These are phyloP conservation scores for Liodrosophila aerea DNA, from an alignment of 2,888 invertebrate species.

Conservation along the genomic window DNA sequence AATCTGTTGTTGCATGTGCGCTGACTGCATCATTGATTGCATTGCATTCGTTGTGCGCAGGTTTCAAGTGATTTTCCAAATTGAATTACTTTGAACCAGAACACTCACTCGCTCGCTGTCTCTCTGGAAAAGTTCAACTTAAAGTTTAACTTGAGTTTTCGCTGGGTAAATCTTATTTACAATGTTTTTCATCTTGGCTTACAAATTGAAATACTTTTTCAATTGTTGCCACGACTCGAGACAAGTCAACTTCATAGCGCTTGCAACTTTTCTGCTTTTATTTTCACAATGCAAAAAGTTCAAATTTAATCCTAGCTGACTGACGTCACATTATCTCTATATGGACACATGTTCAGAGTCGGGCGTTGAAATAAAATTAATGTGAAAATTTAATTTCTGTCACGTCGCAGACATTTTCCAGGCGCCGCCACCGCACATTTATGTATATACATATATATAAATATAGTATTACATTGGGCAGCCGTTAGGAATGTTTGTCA, in stretches of 20 bases:
- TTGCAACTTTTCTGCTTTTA: constrained; percentile 25
- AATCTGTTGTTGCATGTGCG: constrained; percentile 2
- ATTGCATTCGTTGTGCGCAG: constrained; percentile 17
- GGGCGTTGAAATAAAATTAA: constrained; percentile 64
- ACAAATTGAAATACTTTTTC: constrained; percentile 66
- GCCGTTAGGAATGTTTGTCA: constrained; percentile 45
- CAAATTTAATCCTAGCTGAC: constrained; percentile 12
- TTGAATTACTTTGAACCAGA: constrained; percentile 38
- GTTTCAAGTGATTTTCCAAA: constrained; percentile 21
- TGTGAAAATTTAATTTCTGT: constrained; percentile 63
- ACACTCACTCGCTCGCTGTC: not conserved
- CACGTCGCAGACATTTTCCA: constrained; percentile 58
- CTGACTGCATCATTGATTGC: not conserved
- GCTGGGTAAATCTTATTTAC: constrained; percentile 46
- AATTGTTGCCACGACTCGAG: constrained; percentile 32
- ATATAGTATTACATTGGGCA: constrained; percentile 13
- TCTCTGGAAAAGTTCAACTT: constrained; percentile 16
- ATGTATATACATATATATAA: constrained; percentile 7
- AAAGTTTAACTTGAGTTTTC: constrained; percentile 25
- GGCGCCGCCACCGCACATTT: constrained; percentile 11
- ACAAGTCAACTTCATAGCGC: too few species aligned
- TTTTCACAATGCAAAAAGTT: constrained; percentile 42
- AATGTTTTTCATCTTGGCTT: constrained; percentile 50
- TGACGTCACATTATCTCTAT: constrained; percentile 22
- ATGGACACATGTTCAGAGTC: not conserved